Percentiles rank a stretch among this genome's conserved stretches.
Conservation (phyloP, 2,888 invertebrate species). For the Teleiodes luculella region DNA sequence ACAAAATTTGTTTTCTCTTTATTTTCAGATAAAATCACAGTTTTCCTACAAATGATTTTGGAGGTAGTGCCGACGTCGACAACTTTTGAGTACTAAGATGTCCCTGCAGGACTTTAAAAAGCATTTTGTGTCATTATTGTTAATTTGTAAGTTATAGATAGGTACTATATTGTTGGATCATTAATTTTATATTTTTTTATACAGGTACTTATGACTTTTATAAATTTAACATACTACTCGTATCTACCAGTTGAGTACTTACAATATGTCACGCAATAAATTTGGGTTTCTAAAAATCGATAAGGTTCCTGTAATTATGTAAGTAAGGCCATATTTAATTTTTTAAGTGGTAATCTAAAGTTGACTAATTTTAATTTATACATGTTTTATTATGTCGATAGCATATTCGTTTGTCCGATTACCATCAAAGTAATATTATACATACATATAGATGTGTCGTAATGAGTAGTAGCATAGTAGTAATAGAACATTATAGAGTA, state of each 20-base stretch:
- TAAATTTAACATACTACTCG: background rate
- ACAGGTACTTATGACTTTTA: background rate
- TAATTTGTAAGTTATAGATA: constrained; percentile 15
- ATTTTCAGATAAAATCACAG: constrained; percentile 89
- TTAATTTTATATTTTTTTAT: constrained; percentile 2
- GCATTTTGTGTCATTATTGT: constrained; percentile 31
- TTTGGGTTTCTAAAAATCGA: background rate
- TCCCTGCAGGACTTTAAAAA: constrained; percentile 68
- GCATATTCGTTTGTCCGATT: background rate
- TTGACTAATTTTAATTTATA: background rate
- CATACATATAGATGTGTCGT: background rate
- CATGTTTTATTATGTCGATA: background rate
- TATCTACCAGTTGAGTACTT: background rate
- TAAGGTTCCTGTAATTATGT: background rate
- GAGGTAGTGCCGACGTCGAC: constrained; percentile 94
- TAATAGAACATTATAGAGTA: background rate
- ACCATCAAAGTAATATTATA: background rate
- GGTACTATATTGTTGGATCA: constrained; percentile 19
- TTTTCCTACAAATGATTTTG: constrained; percentile 92
- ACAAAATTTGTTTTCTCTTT: background rate
- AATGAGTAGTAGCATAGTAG: background rate
- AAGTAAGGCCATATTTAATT: background rate
- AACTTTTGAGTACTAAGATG: constrained; percentile 80
- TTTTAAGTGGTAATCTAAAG: background rate
- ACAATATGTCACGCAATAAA: background rate